Base-by-base conservation (phyloP, 2,797 vertebrate genomes). In the Propithecus deckenii region DNA sequence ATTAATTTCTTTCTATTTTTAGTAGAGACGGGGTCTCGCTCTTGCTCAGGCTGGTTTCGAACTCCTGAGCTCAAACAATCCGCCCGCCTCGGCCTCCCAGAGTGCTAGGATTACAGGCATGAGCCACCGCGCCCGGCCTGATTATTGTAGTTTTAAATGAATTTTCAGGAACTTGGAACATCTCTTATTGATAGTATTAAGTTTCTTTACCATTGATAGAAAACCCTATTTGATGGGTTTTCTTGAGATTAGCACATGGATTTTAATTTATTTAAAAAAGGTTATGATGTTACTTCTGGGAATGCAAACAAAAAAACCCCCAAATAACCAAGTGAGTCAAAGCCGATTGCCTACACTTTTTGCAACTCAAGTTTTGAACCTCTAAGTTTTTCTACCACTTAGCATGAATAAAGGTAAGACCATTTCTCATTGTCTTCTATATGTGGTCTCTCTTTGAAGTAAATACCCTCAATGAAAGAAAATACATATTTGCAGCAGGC, bases 231-330 rank as follows among this genome's bases (percentile, higher is more conserved):
- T 84, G 17, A 83, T 88, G 55, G 18, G 0, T 32, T 74, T 12
- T 74, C 63, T 89, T 12, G 10, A 48, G 46, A 75, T 86, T 74
- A 81, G 25, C n/a, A 18, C 22, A 41, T 30, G 91, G 71, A 65
- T 75, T 91, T 96, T 85, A 72, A 86, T 46, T 89, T 78, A 52
- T 52, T 94, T 96, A 85, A 63, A 92, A 35, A 88, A 50, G 41
- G 46, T 41, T 32, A 28, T 63, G 22, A 15, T 13, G 35, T 52
- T 92, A 12, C 32, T 74, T 86, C 63, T 17, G 52, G 69, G 30
- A 25, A 50, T 2, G 59, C 71, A 88, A 74, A 89, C 15, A 83
- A 65, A 76, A 76, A 28, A 35, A 35, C 20, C 15, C 35, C 41
- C 23, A 95, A 67, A 65, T 52, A 91, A 43, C 32, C 30, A 74